A percentile compares a stretch with the other conserved stretches of the same genome.
Evolutionary conservation across 2,797 vertebrate genomes (phyloP).

Genomic region (Saxicola maurus): DNA sequence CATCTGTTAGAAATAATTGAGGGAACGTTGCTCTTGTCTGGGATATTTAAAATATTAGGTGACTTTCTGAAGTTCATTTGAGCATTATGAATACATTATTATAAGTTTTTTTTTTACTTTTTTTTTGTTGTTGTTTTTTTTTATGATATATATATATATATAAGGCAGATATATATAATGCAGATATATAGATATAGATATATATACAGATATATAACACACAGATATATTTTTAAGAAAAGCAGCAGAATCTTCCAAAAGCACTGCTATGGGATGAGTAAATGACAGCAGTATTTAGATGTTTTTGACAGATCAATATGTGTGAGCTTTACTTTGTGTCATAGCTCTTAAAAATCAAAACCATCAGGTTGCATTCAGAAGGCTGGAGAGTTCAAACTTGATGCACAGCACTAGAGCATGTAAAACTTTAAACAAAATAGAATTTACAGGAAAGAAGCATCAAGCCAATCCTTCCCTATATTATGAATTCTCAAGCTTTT

Average conservation of each 20-base stretch:
- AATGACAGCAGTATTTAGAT: background rate
- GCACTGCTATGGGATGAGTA: background rate
- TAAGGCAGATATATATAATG: too few species aligned
- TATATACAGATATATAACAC: background rate
- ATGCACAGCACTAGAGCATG: background rate
- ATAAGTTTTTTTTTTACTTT: background rate
- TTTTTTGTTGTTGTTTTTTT: background rate
- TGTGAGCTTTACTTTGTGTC: background rate
- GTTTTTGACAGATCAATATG: background rate
- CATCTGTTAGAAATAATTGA: background rate
- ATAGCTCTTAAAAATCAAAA: background rate
- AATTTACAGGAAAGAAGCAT: slow-evolving; percentile 11
- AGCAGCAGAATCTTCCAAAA: background rate
- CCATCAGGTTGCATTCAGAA: background rate
- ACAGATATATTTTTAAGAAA: background rate
- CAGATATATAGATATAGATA: too few species aligned
- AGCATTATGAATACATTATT: background rate
- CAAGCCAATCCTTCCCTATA: background rate
- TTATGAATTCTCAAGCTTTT: slow-evolving; percentile 28
- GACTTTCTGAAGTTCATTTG: background rate
- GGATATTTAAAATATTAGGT: background rate
- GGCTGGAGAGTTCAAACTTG: background rate
- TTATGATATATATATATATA: background rate
- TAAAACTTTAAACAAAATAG: slow-evolving; percentile 17
- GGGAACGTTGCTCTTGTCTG: background rate